Percentiles rank a stretch among this genome's conserved stretches.
Conservation (phyloP, 2,888 invertebrate species). For the Limnephilus marmoratus region DNA sequence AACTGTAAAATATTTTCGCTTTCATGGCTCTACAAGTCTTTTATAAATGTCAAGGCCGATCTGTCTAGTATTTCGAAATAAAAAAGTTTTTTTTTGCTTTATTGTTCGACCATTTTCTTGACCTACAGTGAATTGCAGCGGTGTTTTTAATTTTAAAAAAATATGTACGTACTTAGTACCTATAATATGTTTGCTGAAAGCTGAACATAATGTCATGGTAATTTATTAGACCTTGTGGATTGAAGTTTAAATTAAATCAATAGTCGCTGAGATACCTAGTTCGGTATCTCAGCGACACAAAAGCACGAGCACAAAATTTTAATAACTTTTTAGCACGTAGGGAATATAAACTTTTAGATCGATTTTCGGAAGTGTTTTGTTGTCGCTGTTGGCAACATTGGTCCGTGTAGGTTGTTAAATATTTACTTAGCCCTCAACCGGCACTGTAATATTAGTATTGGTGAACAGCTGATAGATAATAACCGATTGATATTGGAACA, state of each 20-base stretch:
- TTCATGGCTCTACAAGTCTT: conserved; percentile 11
- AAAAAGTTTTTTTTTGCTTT: background rate
- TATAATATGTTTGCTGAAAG: background rate
- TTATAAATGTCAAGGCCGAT: conserved; percentile 39
- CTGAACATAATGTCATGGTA: background rate
- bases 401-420: background rate
- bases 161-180: background rate
- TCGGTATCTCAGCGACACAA: too few relatives aligned
- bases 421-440: background rate
- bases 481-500: background rate
- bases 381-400: background rate
- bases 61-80: background rate
- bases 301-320: background rate
- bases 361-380: background rate
- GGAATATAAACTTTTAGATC: background rate
- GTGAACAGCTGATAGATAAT: background rate
- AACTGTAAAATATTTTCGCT: conserved; percentile 36
- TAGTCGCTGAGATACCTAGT: background rate
- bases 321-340: background rate
- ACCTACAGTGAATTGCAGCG: background rate
- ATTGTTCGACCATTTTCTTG: background rate
- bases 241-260: background rate
- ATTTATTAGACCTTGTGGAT: background rate
- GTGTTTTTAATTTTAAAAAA: background rate
- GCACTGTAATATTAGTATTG: background rate